These are phyloP conservation scores for Fragum whitleyi DNA, from an alignment of 2,888 invertebrate species.

Conservation along the genomic window DNA sequence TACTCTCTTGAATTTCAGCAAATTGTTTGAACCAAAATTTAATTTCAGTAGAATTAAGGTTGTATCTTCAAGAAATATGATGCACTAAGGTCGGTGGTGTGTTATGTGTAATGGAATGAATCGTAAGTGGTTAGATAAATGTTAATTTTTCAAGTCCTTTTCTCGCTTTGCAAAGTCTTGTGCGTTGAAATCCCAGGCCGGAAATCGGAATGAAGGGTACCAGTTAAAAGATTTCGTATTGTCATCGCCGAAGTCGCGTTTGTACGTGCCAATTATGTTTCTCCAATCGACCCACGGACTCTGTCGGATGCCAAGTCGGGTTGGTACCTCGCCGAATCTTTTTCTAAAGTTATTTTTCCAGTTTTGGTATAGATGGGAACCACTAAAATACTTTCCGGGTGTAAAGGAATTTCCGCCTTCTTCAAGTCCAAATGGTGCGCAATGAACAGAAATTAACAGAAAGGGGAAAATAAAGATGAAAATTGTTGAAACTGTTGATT, in stretches of 20 bases:
- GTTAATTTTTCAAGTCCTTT: neutral
- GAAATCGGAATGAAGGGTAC: constrained; percentile 14
- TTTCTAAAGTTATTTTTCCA: constrained; percentile 35
- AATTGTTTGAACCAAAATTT: too few relatives aligned
- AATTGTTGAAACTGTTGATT: neutral
- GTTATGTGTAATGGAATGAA: too few relatives aligned
- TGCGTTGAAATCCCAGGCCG: constrained; percentile 21
- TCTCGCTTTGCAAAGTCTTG: constrained; percentile 20
- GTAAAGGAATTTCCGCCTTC: constrained; percentile 1
- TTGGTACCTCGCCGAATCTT: constrained; percentile 30
- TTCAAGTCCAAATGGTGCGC: constrained; percentile 20
- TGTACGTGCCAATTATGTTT: constrained; percentile 29
- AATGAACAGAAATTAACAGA: constrained; percentile 15
- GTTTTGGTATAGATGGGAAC: constrained; percentile 27
- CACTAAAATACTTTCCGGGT: constrained; percentile 9
- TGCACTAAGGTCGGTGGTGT: too few relatives aligned
- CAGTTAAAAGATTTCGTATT: neutral
- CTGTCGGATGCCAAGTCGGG: constrained; percentile 30
- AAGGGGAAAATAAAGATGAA: constrained; percentile 6
- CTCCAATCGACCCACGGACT: constrained; percentile 42
- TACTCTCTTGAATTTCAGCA: too few relatives aligned
- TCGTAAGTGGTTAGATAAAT: neutral
- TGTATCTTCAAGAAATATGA: too few relatives aligned
- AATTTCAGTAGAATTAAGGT: too few relatives aligned
- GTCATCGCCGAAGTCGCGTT: constrained; percentile 33